Evolutionary conservation across 2,888 invertebrate species (phyloP), one percentile per base, ranked within the genome.

Genomic region (Tupiocoris notatus): DNA sequence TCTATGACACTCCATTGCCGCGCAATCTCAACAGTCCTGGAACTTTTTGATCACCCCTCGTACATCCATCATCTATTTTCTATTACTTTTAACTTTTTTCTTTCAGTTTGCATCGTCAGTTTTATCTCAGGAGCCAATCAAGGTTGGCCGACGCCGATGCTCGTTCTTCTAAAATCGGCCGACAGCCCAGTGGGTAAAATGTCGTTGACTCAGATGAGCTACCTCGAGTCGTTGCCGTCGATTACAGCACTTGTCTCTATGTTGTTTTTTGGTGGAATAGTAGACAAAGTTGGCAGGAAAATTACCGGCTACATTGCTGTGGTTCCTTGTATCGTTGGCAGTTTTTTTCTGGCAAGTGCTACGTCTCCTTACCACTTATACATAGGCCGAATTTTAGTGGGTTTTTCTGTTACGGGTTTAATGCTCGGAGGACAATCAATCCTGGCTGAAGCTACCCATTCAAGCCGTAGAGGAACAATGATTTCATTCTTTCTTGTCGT

Each of bases 61-160:
- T n/a, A n/a, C n/a, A n/a, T n/a, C n/a, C n/a, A n/a, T n/a, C n/a
- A n/a, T n/a, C n/a, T n/a, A n/a, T n/a, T n/a, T n/a, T n/a, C n/a
- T n/a, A n/a, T n/a, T n/a, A n/a, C n/a, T n/a, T n/a, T n/a, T n/a
- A n/a, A 7, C n/a, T 59, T 7, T 59, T 59, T n/a, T n/a, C n/a
- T n/a, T 70, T 17, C 70, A 70, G 70, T 70, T 1, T 70, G 23
- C 23, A 12, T 70, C n/a, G 23, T 18, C 1, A 23, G 23, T 1
- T 58, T 58, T 18, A 23, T 12, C 9, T 2, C 70, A 59, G 70
- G 70, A 58, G 21, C 25, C 7, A 7, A 18, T 0, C 24, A 20
- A 12, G 70, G 59, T n/a, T 70, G 70, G 70, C 22, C 61, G 12
- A 59, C 70, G 3, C 70, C 70, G 70, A 59, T 70, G 70, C 70